Percentiles rank a stretch among this genome's conserved stretches.
Evolutionary conservation across 2,888 invertebrate genomes (phyloP).

Genomic region (Folsomia candida): DNA sequence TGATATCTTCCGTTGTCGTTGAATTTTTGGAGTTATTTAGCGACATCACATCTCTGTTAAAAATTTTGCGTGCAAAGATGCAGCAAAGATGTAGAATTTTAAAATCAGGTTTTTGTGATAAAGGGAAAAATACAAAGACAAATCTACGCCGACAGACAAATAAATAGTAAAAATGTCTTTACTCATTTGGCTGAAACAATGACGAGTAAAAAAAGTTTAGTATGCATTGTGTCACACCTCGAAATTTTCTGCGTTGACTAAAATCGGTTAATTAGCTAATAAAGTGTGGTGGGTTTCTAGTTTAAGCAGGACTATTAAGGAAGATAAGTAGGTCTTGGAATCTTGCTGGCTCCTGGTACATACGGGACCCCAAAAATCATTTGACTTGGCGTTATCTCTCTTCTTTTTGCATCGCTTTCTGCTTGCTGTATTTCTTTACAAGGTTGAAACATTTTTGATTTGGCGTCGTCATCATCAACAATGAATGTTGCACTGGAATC

Average conservation of each 20-base stretch:
- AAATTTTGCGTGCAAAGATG: not conserved
- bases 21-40: not conserved
- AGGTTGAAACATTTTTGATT: too few species aligned
- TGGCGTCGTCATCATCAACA: not conserved
- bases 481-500: not conserved
- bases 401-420: not conserved
- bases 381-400: not conserved
- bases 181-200: not conserved
- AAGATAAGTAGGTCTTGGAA: not conserved
- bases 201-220: not conserved
- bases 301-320: too few species aligned
- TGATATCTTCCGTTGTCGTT: too few species aligned
- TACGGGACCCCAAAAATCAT: not conserved
- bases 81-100: not conserved
- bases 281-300: too few species aligned
- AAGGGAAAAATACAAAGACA: not conserved
- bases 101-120: not conserved
- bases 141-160: not conserved
- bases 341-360: not conserved
- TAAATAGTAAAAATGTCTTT: not conserved
- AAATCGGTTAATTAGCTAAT: not conserved
- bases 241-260: not conserved
- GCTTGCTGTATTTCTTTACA: too few species aligned
- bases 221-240: not conserved
- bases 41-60: not conserved